Conservation (phyloP, 35 echinoderm and acorn worm species). For the Diadema setosum region DNA sequence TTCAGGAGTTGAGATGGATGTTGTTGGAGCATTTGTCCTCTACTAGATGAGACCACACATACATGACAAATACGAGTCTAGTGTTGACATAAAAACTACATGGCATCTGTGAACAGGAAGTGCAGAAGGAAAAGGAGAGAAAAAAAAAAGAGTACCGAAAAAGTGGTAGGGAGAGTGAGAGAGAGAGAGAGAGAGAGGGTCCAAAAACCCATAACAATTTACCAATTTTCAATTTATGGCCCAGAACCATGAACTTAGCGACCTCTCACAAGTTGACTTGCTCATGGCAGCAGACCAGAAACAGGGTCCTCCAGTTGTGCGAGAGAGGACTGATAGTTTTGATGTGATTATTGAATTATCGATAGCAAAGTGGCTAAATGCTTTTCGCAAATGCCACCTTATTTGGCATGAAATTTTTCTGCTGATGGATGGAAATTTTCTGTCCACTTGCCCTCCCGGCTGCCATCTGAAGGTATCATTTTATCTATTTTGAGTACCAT, state of each 20-base stretch:
- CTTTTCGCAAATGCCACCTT: conserved; percentile 27
- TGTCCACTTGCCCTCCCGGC: too few relatives aligned
- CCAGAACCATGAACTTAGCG: not conserved
- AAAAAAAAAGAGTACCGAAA: too few relatives aligned
- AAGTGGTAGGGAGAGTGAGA: too few relatives aligned
- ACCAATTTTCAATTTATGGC: conserved; percentile 35
- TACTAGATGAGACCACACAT: not conserved
- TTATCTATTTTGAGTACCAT: too few relatives aligned
- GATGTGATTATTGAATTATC: conserved; percentile 31
- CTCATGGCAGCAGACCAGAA: not conserved
- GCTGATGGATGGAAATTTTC: conserved; percentile 17
- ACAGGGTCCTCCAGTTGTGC: not conserved
- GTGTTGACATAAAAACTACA: not conserved
- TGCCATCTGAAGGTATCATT: too few relatives aligned
- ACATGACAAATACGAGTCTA: not conserved
- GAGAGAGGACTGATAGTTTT: not conserved
- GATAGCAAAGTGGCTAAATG: conserved; percentile 32
- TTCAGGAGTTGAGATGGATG: not conserved
- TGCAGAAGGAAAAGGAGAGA: not conserved
- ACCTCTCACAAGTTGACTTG: not conserved
- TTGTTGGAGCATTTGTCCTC: conserved; percentile 4
- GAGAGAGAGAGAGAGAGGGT: not conserved
- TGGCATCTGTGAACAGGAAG: conserved; percentile 6
- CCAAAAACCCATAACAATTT: conserved; percentile 17
- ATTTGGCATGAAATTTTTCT: conserved; percentile 17